Evolutionary conservation across 2,113 vertebrate species (phyloP), one percentile per base, ranked within the genome.

Genomic region (Chaenocephalus aceratus): DNA sequence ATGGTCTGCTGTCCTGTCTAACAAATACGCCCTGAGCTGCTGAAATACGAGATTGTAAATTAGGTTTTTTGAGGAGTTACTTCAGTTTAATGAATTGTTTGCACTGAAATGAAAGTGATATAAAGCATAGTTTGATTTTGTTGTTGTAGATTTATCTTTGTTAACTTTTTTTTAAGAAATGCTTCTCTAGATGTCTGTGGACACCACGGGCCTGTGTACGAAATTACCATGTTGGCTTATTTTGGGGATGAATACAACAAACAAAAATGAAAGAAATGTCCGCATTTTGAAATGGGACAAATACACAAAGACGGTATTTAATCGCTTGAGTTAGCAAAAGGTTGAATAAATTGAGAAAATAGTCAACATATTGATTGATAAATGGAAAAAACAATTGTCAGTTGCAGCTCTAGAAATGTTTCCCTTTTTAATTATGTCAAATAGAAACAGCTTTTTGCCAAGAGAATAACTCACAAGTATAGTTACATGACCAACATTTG

Each of bases 21-120:
- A 65, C 61, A 46, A 54, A 45, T 15, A 74, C 34, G 57, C 73
- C 53, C 73, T 58, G 73, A 66, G 54, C 63, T 49, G 45, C 15
- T 1, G 5, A 36, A 51, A 41, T 8, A 1, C 49, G 36, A 54
- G 9, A 26, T 3, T 0, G 30, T 30, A 30, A 30, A 30, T 30
- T 30, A 30, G 30, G 30, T 26, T 30, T 30, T 48, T 52, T 49
- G 1, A 52, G 14, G 13, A 34, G 15, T 4, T 23, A 30, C 21
- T 36, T 23, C 49, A 12, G 14, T 30, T 54, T 18, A 5, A 53
- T 53, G 4, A 44, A 69, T 10, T 15, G 2, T 21, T 11, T 52
- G 3, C 26, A 15, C n/a, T 2, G 54, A 58, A 59, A n/a, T n/a
- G 6, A 51, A 21, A 41, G 14, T 44, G 5, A n/a, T 14, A 11